Evolutionary conservation across 2,797 vertebrate species (phyloP).

Genomic region (Menidia menidia): DNA sequence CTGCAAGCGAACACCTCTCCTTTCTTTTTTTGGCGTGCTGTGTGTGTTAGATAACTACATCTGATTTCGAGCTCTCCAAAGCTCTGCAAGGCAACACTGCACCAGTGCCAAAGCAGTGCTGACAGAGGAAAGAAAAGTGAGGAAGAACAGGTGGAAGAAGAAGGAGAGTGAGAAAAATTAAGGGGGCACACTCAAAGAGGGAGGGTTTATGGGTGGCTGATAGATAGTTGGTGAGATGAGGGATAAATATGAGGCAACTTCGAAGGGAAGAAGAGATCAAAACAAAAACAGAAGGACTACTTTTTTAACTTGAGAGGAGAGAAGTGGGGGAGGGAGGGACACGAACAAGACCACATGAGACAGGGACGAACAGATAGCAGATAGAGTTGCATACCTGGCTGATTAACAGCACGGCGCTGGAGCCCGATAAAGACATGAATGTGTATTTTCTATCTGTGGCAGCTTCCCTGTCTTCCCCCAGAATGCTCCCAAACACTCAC

Average conservation of each 20-base stretch:
- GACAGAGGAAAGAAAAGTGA: constrained; percentile 53
- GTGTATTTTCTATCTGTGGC: constrained; percentile 47
- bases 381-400: constrained; percentile 83
- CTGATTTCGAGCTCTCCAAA: constrained; percentile 67
- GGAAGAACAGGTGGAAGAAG: constrained; percentile 27
- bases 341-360: constrained; percentile 35
- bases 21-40: constrained; percentile 38
- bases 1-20: constrained; percentile 49
- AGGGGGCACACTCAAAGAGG: constrained; percentile 43
- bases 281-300: constrained; percentile 60
- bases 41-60: constrained; percentile 74
- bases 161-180: constrained; percentile 1
- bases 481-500: constrained; percentile 49
- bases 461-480: constrained; percentile 50
- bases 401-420: constrained; percentile 86
- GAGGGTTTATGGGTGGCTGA: constrained; percentile 55
- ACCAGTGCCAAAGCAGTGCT: constrained; percentile 61
- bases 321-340: constrained; percentile 24
- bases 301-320: constrained; percentile 39
- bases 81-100: constrained; percentile 76
- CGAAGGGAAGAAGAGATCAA: constrained; percentile 67
- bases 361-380: constrained; percentile 43
- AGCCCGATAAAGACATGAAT: constrained; percentile 88
- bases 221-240: constrained; percentile 36
- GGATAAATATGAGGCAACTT: constrained; percentile 51